A percentile compares a stretch with the other conserved stretches of the same genome.
Conservation (phyloP, 2,113 vertebrate species). For the Protobothrops flavoviridis region DNA sequence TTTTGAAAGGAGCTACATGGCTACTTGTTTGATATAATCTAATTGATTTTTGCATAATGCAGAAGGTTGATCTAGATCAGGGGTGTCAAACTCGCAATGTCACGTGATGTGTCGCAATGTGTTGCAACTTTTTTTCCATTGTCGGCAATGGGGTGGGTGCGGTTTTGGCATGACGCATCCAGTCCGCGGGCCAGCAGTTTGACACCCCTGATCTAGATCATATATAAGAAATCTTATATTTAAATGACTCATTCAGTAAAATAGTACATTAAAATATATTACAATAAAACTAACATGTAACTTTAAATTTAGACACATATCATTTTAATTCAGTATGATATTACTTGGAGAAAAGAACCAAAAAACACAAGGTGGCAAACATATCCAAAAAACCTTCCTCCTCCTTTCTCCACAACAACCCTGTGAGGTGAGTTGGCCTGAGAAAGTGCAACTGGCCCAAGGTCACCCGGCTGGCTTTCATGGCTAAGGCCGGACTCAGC, state of each 20-base stretch:
- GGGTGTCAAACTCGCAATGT: neutral
- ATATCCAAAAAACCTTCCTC: neutral
- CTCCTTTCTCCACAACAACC: neutral
- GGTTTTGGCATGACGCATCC: rapidly evolving
- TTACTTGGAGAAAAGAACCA: neutral
- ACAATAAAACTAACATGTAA: neutral
- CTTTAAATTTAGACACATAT: neutral
- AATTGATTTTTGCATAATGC: neutral
- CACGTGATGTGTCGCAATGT: neutral
- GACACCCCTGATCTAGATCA: neutral
- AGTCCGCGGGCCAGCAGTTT: rapidly evolving
- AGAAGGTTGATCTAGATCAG: neutral
- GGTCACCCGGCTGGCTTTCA: neutral
- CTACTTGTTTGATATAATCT: neutral
- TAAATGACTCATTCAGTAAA: neutral
- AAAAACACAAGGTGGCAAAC: neutral
- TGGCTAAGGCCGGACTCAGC: neutral
- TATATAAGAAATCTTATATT: neutral
- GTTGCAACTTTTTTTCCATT: neutral
- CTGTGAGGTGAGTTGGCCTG: neutral
- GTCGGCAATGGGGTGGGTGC: neutral
- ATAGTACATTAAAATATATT: neutral
- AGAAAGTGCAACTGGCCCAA: neutral
- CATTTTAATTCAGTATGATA: neutral
- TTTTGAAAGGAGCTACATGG: neutral